Base-by-base conservation (phyloP, 1,140 invertebrate genomes). In the Xylocopa sonorina region DNA sequence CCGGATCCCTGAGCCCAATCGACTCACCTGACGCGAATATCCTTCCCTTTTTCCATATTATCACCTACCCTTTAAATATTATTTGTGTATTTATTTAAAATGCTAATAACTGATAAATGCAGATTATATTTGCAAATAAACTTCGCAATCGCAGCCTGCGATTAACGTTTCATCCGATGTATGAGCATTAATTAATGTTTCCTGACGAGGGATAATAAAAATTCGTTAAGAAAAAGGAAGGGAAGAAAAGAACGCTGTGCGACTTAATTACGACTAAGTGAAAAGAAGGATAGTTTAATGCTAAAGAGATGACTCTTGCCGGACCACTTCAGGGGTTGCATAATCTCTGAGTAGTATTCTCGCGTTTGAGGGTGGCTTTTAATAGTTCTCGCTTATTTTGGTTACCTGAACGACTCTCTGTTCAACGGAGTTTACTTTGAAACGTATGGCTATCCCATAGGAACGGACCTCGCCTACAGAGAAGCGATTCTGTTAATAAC, bases 341-440 rank as follows among this genome's bases (percentile, higher is more conserved):
- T 38, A 69, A 69, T 55, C 16, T 50, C 38, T n/a, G 32, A 27
- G 24, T 34, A 27, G 24, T 34, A 27, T 24, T 53, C 46, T 24
- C 24, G 32, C 46, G 46, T 53, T 53, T 53, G 67, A 53, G 21
- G 34, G 14, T 53, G 34, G n/a, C 48, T 55, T 69, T 69, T 34
- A 69, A 69, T 32, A 53, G 67, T 41, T 41, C 16, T 69, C 48
- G 50, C 14, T 24, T 69, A 51, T 53, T 69, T 69, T 18, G 32
- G 18, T 27, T 55, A 9, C 2, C n/a, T 38, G 7, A 41, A 53
- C 32, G n/a, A 38, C 14, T 34, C 48, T 53, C 3, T 7, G 3
- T 12, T 21, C 14, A 53, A 24, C 32, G 2, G 14, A 38, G 32
- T 38, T 48, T n/a, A 38, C 32, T 55, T 53, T 6, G 9, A 32